Conservation (phyloP, 2,113 vertebrate genomes). For the Corydoras maculifer region DNA sequence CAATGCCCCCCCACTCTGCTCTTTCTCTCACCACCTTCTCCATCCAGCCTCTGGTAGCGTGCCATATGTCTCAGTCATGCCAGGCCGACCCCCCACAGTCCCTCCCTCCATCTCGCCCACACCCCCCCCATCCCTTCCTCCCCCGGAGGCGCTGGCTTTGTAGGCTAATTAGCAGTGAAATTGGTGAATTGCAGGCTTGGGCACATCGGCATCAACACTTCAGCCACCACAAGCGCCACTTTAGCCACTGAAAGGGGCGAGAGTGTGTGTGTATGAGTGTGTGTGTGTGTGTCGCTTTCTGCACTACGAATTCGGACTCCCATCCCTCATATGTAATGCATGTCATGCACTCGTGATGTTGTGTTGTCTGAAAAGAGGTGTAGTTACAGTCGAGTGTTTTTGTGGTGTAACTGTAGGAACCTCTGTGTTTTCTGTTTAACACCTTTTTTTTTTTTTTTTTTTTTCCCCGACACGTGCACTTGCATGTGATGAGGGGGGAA, state of each 20-base stretch:
- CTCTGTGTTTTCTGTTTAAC: too few species aligned
- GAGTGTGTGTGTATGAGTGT: neutral
- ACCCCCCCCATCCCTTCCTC: slow-evolving; percentile 43
- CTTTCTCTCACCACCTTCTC: slow-evolving; percentile 8
- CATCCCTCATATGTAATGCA: slow-evolving; percentile 20
- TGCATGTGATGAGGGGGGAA: slow-evolving; percentile 49
- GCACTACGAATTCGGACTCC: neutral
- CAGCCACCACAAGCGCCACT: slow-evolving; percentile 68
- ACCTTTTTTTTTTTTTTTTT: too few species aligned
- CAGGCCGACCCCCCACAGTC: slow-evolving; percentile 50
- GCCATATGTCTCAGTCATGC: slow-evolving; percentile 69
- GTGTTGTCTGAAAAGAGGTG: neutral
- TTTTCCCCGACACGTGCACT: too few species aligned
- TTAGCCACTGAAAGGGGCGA: slow-evolving; percentile 63
- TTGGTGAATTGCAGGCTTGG: slow-evolving; percentile 75
- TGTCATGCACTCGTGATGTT: neutral
- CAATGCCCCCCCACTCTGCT: neutral
- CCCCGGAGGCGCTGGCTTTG: slow-evolving; percentile 60
- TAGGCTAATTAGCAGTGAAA: slow-evolving; percentile 75
- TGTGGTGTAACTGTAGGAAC: too few species aligned
- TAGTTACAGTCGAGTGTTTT: neutral
- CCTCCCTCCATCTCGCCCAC: slow-evolving; percentile 29
- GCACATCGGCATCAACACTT: slow-evolving; percentile 70
- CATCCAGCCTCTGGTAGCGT: slow-evolving; percentile 52
- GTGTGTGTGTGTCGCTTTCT: neutral